phyloP scores from a whole-genome alignment of 2,113 vertebrate genomes.

The Anoplopoma fimbria region DNA sequence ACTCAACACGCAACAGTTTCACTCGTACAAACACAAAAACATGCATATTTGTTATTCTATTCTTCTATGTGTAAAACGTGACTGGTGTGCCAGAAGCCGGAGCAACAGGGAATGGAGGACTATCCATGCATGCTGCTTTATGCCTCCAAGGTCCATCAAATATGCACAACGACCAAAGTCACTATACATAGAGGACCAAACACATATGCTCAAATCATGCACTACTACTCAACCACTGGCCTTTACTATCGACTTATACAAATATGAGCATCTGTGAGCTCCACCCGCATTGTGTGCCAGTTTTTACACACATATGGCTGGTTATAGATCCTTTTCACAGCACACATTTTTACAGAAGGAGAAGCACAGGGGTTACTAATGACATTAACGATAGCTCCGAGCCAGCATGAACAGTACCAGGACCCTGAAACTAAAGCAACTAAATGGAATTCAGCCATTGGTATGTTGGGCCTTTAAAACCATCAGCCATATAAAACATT shows the following conservation, averaged over 20 bases:
- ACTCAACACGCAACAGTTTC: slow-evolving; percentile 19
- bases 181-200: background rate
- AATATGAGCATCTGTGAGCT: background rate
- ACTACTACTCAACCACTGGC: background rate
- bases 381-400: background rate
- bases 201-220: background rate
- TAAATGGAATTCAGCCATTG: background rate
- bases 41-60: slow-evolving; percentile 31
- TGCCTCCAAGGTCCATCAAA: slow-evolving; percentile 44
- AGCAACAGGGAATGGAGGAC: slow-evolving; percentile 10
- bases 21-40: slow-evolving; percentile 21
- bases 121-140: slow-evolving; percentile 32
- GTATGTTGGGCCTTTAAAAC: background rate
- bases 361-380: background rate
- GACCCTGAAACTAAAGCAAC: background rate
- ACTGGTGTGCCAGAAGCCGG: slow-evolving; percentile 19
- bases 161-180: slow-evolving; percentile 6
- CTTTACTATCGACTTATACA: background rate
- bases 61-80: slow-evolving; percentile 55
- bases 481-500: background rate
- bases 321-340: background rate
- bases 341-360: background rate
- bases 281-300: background rate
- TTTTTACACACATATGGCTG: background rate
- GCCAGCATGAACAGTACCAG: background rate